Evolutionary conservation across 2,113 vertebrate genomes (phyloP), one percentile per base, ranked within the genome.

Genomic region (Chaetodon trifascialis): DNA sequence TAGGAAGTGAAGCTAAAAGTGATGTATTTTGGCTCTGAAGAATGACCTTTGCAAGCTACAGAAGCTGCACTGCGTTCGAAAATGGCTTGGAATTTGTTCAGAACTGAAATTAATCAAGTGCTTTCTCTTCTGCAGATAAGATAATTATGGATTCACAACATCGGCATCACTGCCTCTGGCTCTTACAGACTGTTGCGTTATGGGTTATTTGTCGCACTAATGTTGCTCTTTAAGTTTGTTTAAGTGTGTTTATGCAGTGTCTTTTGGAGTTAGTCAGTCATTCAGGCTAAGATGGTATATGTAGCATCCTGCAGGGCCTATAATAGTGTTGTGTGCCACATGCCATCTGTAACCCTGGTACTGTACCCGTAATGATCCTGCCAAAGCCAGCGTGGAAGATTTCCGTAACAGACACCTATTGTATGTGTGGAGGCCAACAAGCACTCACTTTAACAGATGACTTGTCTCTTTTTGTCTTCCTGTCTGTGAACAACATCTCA

Each of bases 391-490:
- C 47, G 21, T 11, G 30, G 23, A 60, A 15, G 25, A 23, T 55
- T 12, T 54, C 19, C 0, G 25, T 47, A 42, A 58, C 1, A 0
- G 52, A 46, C n/a, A 55, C 52, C n/a, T n/a, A 15, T 11, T 59
- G 30, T 19, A 47, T 51, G 11, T 21, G 9, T n/a, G 16, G 65
- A 59, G 73, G 67, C 51, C 47, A 72, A 49, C 23, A 51, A 72
- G 11, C 40, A 3, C 34, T 42, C 44, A 36, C n/a, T 59, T 40
- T 36, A 47, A 64, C 40, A 80, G n/a, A 75, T 54, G 40, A 34
- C 21, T n/a, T 30, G 36, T 76, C 72, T 71, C 46, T 66, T 69
- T 76, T 82, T 65, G 60, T 68, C 65, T 74, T 49, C 25, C 65
- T 60, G 30, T 79, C 46, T 56, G 30, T 73, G 58, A 84, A 66